Base-by-base conservation (phyloP, 2,888 invertebrate species). In the Clostera curtula region DNA sequence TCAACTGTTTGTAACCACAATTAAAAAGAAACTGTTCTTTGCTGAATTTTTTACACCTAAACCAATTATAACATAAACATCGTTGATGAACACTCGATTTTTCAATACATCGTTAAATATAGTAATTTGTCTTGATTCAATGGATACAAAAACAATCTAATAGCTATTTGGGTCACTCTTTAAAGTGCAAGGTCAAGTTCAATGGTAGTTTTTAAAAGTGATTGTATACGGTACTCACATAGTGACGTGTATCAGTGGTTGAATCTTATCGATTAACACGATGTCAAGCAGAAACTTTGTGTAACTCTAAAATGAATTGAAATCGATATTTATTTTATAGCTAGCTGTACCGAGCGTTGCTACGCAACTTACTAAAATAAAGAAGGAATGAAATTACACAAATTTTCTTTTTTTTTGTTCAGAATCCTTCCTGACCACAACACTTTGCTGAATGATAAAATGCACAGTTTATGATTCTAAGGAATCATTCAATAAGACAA, bases 111-210 rank as follows among this genome's bases (percentile, higher is more conserved):
- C 27, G 5, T 31, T 29, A 40, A 30, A 27, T 26, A 25, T 15
- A 24, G 25, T 33, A 33, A 34, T 30, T 26, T 26, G 37, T 29
- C 27, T 25, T 25, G 27, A 38, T 36, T 33, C 31, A 5, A 25
- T 25, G n/a, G 21, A 27, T 26, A 31, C 35, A 40, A 24, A 41
- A 41, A 40, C 43, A 44, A 26, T 25, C 3, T 25, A 35, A 22
- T 29, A 41, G 34, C 42, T 43, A 48, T 48, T 42, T 51, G 22
- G 51, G 49, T 49, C 44, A 36, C 34, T 43, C 33, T 45, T 43
- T 58, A 58, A 61, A 61, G 52, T 53, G 40, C 58, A 61, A 55
- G 62, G 60, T 54, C 58, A 60, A 59, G 61, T 60, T 61, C 56
- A 60, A 43, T 45, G 34, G 27, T 35, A 34, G 20, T 32, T 24